These are phyloP conservation scores for Campodea augens DNA, from an alignment of 1,140 invertebrate species.

Conservation along the genomic window DNA sequence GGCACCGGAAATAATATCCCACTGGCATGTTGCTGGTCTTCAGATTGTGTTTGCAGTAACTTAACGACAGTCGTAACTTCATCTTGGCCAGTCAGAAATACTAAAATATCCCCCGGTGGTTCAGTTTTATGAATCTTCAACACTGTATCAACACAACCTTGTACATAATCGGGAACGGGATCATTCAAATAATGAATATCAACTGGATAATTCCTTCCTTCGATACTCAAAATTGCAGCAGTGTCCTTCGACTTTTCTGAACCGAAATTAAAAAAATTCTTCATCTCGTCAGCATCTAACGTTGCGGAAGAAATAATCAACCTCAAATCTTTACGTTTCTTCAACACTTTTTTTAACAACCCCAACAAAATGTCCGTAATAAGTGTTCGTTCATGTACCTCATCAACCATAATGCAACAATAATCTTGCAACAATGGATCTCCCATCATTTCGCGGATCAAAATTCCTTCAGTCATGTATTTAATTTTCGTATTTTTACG, in stretches of 20 bases:
- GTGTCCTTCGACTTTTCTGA: slow-evolving; percentile 38
- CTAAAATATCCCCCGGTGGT: slow-evolving; percentile 66
- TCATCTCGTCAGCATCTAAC: slow-evolving; percentile 70
- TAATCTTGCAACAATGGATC: slow-evolving; percentile 83
- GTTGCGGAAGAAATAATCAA: slow-evolving; percentile 89
- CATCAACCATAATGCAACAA: slow-evolving; percentile 81
- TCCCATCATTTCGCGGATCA: slow-evolving; percentile 83
- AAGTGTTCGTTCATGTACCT: slow-evolving; percentile 85
- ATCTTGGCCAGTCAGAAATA: slow-evolving; percentile 88
- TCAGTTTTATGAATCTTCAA: slow-evolving; percentile 76
- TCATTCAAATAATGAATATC: slow-evolving; percentile 63
- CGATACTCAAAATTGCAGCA: slow-evolving; percentile 64
- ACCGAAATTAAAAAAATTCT: slow-evolving; percentile 72
- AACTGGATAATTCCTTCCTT: slow-evolving; percentile 75
- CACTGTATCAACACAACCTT: slow-evolving; percentile 63
- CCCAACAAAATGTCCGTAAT: slow-evolving; percentile 89
- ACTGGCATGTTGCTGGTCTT: slow-evolving; percentile 26
- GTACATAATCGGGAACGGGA: slow-evolving; percentile 53
- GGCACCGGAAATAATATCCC: slow-evolving; percentile 64
- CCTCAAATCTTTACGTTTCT: slow-evolving; percentile 66
- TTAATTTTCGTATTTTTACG: slow-evolving; percentile 58
- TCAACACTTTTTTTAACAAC: slow-evolving; percentile 77
- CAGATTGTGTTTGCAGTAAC: slow-evolving; percentile 42
- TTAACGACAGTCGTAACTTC: slow-evolving; percentile 60
- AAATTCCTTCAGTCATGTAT: slow-evolving; percentile 91